A percentile compares a stretch with the other conserved stretches of the same genome.
Evolutionary conservation across 2,797 vertebrate genomes (phyloP).

Genomic region (Fundulus diaphanus): DNA sequence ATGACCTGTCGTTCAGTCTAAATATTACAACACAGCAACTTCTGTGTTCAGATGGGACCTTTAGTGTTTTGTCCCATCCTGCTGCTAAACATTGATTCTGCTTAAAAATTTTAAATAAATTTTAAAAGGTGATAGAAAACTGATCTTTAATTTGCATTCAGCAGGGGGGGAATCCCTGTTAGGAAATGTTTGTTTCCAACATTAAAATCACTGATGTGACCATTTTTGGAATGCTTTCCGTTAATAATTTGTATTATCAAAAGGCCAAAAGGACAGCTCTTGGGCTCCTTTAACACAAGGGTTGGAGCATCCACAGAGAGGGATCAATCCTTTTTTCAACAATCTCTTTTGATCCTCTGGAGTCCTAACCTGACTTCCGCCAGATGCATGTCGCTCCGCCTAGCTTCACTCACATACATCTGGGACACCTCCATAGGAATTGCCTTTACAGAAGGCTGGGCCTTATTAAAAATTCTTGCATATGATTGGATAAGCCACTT

Average conservation of each 20-base stretch:
- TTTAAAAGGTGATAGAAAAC: neutral
- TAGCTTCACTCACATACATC: too few species aligned
- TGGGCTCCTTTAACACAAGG: neutral
- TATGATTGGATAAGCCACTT: too few species aligned
- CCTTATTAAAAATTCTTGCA: too few species aligned
- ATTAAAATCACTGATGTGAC: too few species aligned
- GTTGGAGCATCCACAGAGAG: neutral
- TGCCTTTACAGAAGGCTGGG: too few species aligned
- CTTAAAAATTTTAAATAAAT: neutral
- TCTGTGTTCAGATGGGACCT: neutral
- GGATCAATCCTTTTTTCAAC: neutral
- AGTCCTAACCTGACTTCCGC: too few species aligned
- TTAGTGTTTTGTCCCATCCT: neutral
- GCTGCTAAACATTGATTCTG: neutral
- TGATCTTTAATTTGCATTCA: neutral
- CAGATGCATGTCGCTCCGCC: too few species aligned
- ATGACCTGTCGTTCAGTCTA: constrained; percentile 38
- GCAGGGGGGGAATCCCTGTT: too few species aligned
- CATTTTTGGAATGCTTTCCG: neutral
- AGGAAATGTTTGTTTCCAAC: neutral
- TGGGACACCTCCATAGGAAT: too few species aligned
- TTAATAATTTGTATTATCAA: neutral
- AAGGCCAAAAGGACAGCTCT: neutral
- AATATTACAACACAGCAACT: neutral
- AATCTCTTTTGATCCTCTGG: neutral